Conservation (phyloP, 2,113 vertebrate species). For the Nicator chloris region DNA sequence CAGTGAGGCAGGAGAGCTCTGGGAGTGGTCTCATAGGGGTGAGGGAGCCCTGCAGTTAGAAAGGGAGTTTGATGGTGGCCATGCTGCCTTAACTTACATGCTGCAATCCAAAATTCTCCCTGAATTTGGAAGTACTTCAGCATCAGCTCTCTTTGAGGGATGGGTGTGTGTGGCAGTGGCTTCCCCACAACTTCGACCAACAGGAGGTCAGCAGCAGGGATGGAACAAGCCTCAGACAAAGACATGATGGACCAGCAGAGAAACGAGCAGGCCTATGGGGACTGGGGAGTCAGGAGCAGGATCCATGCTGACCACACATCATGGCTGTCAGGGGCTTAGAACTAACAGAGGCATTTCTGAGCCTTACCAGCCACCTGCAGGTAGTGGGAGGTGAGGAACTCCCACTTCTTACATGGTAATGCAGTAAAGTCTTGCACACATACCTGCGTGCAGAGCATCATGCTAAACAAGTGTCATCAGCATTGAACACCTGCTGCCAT, state of each 20-base stretch:
- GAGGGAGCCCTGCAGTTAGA: background rate
- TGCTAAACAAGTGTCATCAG: background rate
- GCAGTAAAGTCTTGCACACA: background rate
- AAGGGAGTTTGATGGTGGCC: background rate
- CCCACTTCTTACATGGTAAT: too few relatives aligned
- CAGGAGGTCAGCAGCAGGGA: background rate
- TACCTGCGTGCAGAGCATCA: rapidly evolving
- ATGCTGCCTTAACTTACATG: background rate
- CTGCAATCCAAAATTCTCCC: background rate
- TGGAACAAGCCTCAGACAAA: background rate
- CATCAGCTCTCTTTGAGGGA: background rate
- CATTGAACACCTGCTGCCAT: background rate
- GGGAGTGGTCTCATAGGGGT: background rate
- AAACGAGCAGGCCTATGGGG: background rate
- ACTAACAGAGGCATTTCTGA: background rate
- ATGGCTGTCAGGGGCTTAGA: background rate
- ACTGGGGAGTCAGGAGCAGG: background rate
- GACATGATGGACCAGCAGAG: background rate
- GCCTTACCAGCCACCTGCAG: background rate
- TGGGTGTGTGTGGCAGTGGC: background rate
- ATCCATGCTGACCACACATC: background rate
- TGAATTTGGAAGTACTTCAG: background rate
- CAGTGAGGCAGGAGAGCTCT: background rate
- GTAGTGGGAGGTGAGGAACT: background rate
- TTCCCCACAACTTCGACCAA: background rate